A percentile compares a stretch with the other conserved stretches of the same genome.
Conservation (phyloP, 2,888 invertebrate species). For the Chrysolina haemoptera region DNA sequence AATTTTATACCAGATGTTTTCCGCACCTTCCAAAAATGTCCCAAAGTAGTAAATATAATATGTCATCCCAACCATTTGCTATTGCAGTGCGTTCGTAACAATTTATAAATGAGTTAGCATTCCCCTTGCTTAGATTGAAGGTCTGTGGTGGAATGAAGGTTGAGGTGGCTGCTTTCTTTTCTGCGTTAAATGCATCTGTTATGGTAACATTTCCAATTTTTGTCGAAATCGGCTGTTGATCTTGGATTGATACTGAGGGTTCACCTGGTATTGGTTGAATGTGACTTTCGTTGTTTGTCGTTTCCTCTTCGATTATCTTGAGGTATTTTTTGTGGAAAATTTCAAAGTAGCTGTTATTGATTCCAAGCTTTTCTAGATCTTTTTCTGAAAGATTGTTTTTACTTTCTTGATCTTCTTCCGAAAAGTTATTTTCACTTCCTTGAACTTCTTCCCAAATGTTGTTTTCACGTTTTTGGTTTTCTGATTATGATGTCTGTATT, state of each 20-base stretch:
- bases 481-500: too few relatives aligned
- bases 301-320: not conserved
- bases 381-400: not conserved
- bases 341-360: not conserved
- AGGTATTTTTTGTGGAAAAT: too few relatives aligned
- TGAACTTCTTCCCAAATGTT: too few relatives aligned
- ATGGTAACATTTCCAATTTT: too few relatives aligned
- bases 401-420: not conserved
- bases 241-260: not conserved
- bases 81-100: conserved; percentile 8
- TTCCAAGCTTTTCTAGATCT: not conserved
- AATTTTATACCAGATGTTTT: conserved; percentile 23
- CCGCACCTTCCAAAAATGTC: conserved; percentile 31
- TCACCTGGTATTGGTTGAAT: conserved; percentile 24
- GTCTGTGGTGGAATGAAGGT: conserved; percentile 33
- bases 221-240: not conserved
- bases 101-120: not conserved
- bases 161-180: conserved; percentile 15
- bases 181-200: not conserved
- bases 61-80: conserved; percentile 28
- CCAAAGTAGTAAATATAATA: conserved; percentile 25
- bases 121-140: conserved; percentile 26
- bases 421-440: not conserved
- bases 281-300: not conserved
- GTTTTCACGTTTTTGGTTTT: too few relatives aligned